phyloP scores from a whole-genome alignment of 2,113 vertebrate genomes.

The Ciconia maguari region DNA sequence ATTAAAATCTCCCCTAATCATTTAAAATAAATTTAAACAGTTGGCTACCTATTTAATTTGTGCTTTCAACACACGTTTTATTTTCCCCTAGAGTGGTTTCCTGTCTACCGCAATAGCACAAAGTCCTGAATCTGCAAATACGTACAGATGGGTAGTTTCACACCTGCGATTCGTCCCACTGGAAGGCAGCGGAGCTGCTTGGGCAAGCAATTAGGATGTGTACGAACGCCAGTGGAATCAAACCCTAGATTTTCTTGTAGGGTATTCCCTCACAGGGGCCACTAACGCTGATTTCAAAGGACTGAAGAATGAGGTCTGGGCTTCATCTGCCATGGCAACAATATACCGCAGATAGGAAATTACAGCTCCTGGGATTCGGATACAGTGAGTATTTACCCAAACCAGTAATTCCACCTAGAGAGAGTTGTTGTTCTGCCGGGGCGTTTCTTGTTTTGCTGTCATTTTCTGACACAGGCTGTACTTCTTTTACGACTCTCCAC shows the following conservation, averaged over 20 bases:
- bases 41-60: background rate
- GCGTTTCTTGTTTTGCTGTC: background rate
- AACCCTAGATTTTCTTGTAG: background rate
- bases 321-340: conserved; percentile 17
- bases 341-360: conserved; percentile 9
- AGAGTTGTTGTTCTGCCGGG: background rate
- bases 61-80: background rate
- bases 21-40: background rate
- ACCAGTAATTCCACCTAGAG: conserved; percentile 20
- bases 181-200: background rate
- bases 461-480: background rate
- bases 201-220: conserved; percentile 20
- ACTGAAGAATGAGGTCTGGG: conserved; percentile 2
- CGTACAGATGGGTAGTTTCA: background rate
- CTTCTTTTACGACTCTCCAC: conserved; percentile 17
- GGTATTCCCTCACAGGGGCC: conserved; percentile 6
- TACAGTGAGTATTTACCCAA: background rate
- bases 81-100: background rate
- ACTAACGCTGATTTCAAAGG: background rate
- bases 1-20: background rate
- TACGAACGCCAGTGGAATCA: background rate
- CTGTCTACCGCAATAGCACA: background rate
- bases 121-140: conserved; percentile 42
- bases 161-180: background rate
- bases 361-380: background rate